phyloP scores from a whole-genome alignment of 2,113 vertebrate genomes.

The Sprattus sprattus region DNA sequence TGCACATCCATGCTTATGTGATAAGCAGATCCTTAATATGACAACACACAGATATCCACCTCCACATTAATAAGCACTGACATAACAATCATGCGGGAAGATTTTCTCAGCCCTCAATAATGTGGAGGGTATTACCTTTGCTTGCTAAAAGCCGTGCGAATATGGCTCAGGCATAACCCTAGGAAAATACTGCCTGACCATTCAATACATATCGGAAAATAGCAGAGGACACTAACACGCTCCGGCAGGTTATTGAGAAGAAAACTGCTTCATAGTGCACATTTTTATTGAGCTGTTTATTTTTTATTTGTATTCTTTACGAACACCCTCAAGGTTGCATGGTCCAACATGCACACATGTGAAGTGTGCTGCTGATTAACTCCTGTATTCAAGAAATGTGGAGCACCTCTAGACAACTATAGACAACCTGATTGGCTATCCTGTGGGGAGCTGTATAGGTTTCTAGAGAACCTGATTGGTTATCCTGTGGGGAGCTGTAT shows the following conservation, averaged over 20 bases:
- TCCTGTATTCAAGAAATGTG: no score
- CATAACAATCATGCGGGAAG: background rate
- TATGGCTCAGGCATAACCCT: background rate
- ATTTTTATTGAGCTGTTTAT: background rate
- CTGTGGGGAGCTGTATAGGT: no score
- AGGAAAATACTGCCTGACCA: background rate
- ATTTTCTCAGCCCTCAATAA: background rate
- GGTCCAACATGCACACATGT: background rate
- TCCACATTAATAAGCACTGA: background rate
- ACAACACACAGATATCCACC: background rate
- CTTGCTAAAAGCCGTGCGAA: background rate
- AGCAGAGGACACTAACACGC: background rate
- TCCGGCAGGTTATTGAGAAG: background rate
- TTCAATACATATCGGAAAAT: background rate
- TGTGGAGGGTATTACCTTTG: background rate
- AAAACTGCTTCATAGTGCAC: slow-evolving; percentile 6
- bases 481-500: no score
- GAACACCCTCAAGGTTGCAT: background rate
- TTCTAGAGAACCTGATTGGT: no score
- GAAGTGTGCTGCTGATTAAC: background rate
- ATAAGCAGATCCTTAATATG: background rate
- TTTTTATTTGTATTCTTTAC: background rate
- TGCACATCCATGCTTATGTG: background rate
- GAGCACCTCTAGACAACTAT: no score
- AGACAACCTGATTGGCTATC: no score